A percentile compares a stretch with the other conserved stretches of the same genome.
phyloP scores from a whole-genome alignment of 2,797 vertebrate species.

The Lepidocolaptes lacrymiger region DNA sequence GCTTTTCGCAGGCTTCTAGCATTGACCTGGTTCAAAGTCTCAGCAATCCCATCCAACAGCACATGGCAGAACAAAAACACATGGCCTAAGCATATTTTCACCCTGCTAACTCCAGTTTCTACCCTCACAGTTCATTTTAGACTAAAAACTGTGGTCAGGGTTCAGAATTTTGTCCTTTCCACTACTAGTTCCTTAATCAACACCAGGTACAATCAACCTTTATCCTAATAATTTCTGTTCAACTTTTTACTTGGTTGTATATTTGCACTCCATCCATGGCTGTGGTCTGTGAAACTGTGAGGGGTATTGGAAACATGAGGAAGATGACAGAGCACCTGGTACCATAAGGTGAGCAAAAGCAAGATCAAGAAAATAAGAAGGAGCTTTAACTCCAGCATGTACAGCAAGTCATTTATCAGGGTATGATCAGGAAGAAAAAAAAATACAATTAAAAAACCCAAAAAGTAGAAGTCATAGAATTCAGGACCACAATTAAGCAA shows the following conservation, averaged over 20 bases:
- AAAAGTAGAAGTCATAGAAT: background rate
- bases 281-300: background rate
- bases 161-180: background rate
- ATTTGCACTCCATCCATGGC: background rate
- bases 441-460: background rate
- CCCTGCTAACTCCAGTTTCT: background rate
- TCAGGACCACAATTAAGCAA: background rate
- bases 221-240: background rate
- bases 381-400: background rate
- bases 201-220: background rate
- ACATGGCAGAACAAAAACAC: background rate
- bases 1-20: background rate
- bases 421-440: background rate
- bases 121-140: accelerated
- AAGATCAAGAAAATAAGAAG: background rate
- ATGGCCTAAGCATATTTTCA: background rate
- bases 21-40: background rate
- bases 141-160: background rate
- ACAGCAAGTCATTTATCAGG: background rate
- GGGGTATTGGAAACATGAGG: background rate
- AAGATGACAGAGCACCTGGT: background rate
- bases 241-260: background rate
- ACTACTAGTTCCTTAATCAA: background rate
- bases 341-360: background rate
- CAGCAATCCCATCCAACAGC: background rate